Evolutionary conservation across 1,140 invertebrate genomes (phyloP), one percentile per base, ranked within the genome.

Genomic region (Camponotus vicinus): DNA sequence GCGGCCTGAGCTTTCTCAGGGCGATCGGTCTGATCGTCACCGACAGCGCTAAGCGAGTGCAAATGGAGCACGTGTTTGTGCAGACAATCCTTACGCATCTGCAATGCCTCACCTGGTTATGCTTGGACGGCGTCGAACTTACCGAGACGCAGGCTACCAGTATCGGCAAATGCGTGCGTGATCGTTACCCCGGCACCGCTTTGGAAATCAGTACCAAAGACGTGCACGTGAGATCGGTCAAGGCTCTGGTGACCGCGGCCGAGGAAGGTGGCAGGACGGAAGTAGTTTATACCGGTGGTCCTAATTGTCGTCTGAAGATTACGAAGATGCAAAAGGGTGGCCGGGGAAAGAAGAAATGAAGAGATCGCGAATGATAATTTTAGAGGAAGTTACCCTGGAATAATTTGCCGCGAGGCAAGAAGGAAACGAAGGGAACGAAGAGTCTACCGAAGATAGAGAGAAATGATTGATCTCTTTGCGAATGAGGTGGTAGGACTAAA

Each of bases 121-220:
- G 95, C 71, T 89, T 96, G 45, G 93, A 94, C 59, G 94, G 94
- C 0, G 88, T 96, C 6, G 92, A 93, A 57, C 84, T 96, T 8
- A 93, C 93, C 0, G 93, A 95, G 40, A 88, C 69, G 3, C 95
- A 95, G 70, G 94, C 93, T 0, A 79, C 92, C 9, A 91, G 92
- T 2, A 87, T 96, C 11, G 95, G 95, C 0, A 95, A 95, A 79
- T 95, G 93, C 76, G 91, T 95, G 42, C 91, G 94, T 40, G 95
- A 96, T 57, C 91, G 95, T 37, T 95, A 94, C 61, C 92, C 94
- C 0, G 93, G 94, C 3, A 92, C 92, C 0, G 88, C 92, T 13
- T 86, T 96, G 27, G 94, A 95, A 78, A 91, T 95, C 57, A 95
- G 94, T 87, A 94, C 93, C 13, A 95, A 95, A 42, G 94, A 95